Conservation (phyloP, 53 echinoderm and acorn worm species). For the Echinometra lucunter region DNA sequence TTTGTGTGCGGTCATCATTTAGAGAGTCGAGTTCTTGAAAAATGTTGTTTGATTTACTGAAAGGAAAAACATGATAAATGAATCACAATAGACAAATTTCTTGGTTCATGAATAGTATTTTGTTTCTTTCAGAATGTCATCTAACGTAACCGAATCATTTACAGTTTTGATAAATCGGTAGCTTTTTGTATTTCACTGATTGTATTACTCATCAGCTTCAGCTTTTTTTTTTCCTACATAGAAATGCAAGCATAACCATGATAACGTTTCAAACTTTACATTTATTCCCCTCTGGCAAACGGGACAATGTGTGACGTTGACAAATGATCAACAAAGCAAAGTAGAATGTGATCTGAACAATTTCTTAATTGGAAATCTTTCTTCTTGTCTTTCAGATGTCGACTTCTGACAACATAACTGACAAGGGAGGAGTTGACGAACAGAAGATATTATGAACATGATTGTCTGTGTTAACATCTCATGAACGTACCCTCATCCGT, state of each 20-base stretch:
- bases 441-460: not conserved
- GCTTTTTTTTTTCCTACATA: too few species aligned
- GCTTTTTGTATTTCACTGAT: too few species aligned
- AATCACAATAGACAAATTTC: not conserved
- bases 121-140: too few species aligned
- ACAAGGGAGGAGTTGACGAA: not conserved
- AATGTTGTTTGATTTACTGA: not conserved
- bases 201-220: too few species aligned
- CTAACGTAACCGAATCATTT: not conserved
- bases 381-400: slow-evolving; percentile 31
- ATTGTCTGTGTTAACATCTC: not conserved
- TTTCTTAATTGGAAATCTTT: not conserved
- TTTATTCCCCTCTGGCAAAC: too few species aligned
- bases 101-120: not conserved
- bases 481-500: slow-evolving; percentile 4
- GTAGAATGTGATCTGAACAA: not conserved
- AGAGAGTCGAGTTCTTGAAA: not conserved
- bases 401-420: slow-evolving; percentile 7
- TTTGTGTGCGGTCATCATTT: slow-evolving; percentile 17
- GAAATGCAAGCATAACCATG: too few species aligned
- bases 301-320: not conserved
- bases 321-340: too few species aligned
- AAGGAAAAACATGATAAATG: not conserved
- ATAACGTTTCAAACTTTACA: too few species aligned
- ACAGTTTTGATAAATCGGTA: not conserved